These are phyloP conservation scores for Orchesella flavescens DNA, from an alignment of 2,888 invertebrate species.

Conservation along the genomic window DNA sequence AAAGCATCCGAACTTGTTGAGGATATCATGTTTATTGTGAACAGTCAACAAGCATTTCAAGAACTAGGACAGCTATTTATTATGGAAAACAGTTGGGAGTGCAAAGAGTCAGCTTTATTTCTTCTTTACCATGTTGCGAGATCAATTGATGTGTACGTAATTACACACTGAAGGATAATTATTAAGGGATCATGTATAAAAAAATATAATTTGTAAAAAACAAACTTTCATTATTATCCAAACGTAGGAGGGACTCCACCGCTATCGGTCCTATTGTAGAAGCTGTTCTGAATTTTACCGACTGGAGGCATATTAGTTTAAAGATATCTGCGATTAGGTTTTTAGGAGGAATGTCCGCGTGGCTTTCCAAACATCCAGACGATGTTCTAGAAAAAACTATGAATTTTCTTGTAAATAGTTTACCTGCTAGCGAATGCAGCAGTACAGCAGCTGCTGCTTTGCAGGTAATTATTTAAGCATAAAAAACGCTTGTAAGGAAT, in stretches of 20 bases:
- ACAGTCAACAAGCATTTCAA: conserved; percentile 74
- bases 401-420: conserved; percentile 84
- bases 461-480: conserved; percentile 62
- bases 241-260: conserved; percentile 82
- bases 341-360: conserved; percentile 69
- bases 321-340: conserved; percentile 70
- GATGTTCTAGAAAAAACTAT: conserved; percentile 66
- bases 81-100: conserved; percentile 66
- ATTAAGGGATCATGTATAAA: too few relatives aligned
- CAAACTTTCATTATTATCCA: too few relatives aligned
- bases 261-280: conserved; percentile 66
- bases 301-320: conserved; percentile 70
- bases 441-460: conserved; percentile 88
- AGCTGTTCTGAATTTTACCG: conserved; percentile 65
- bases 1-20: conserved; percentile 94
- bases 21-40: conserved; percentile 96
- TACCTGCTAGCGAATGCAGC: conserved; percentile 84
- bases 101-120: conserved; percentile 70
- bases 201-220: too few relatives aligned
- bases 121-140: conserved; percentile 67
- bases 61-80: conserved; percentile 65
- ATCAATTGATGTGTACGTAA: conserved; percentile 69
- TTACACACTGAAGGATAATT: too few relatives aligned
- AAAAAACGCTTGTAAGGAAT: too few relatives aligned
- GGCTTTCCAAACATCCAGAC: conserved; percentile 69